Base-by-base conservation (phyloP, 2,888 invertebrate genomes). In the Syrista parreyssii region DNA sequence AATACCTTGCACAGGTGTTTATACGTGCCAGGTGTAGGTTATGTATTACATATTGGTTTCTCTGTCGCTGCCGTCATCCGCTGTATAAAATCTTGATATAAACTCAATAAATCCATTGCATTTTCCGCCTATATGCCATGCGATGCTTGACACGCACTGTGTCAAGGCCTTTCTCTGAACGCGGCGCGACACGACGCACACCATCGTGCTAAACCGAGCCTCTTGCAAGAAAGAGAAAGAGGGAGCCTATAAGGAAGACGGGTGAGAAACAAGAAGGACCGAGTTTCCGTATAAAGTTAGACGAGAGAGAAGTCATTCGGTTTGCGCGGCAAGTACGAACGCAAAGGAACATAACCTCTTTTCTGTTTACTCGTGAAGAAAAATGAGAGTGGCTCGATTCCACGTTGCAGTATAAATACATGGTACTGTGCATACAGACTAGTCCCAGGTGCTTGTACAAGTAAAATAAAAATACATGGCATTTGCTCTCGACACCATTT, bases 101-200 rank as follows among this genome's bases (percentile, higher is more conserved):
- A 88, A 84, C 84, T 84, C 87, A 90, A 90, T 90, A 90, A 90
- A 89, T 89, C 88, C 89, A 89, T 90, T 89, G 90, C 88, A 87
- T 87, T 90, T 90, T 90, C 89, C 90, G 90, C 89, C 55, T 55
- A 23, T 89, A 90, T 89, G 89, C 87, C 88, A 88, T 88, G 88
- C 88, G 88, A 89, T 86, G 87, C 88, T 85, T 84, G 87, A 88
- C 89, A 90, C 89, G 89, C 90, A 90, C 89, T 90, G 90, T 90
- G 90, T 89, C 90, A 91, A 90, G 90, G 90, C 90, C 88, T 87
- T 82, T 31, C 71, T 71, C 71, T 12, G 71, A 86, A 82, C 86
- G 83, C 86, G 85, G 79, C 71, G 71, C 71, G 71, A 71, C 32
- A 71, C 32, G 33, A 15, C 31, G 31, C 33, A 32, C 71, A 32